Conservation (phyloP, 2,888 invertebrate genomes). For the Andrena trimmerana region DNA sequence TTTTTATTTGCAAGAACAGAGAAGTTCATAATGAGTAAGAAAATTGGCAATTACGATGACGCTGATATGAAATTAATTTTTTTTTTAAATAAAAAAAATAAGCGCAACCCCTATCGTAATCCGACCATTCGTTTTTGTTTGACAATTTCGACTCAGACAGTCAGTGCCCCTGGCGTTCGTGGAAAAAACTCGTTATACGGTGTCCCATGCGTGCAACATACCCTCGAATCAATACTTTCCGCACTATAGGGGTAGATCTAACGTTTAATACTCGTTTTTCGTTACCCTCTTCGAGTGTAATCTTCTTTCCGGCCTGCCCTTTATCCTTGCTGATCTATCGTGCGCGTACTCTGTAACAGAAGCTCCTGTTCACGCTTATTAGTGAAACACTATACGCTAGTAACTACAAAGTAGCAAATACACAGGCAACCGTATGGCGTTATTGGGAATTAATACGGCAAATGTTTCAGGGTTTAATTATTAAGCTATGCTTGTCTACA, state of each 20-base stretch:
- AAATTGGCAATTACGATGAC: too few relatives aligned
- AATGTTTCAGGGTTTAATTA: too few relatives aligned
- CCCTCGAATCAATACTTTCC: slow-evolving; percentile 75
- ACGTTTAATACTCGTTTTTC: slow-evolving; percentile 68
- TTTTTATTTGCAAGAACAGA: too few relatives aligned
- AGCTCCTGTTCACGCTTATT: not conserved
- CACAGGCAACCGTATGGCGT: too few relatives aligned
- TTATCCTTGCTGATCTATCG: slow-evolving; percentile 26
- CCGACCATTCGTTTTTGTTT: not conserved
- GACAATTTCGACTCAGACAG: not conserved
- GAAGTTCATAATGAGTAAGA: too few relatives aligned
- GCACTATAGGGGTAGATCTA: slow-evolving; percentile 54
- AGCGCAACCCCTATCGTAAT: not conserved
- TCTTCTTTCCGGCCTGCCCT: slow-evolving; percentile 30
- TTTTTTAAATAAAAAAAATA: too few relatives aligned
- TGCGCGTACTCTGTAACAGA: not conserved
- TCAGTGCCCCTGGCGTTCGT: slow-evolving; percentile 12
- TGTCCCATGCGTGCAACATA: slow-evolving; percentile 71
- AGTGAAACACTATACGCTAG: not conserved
- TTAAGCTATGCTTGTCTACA: too few relatives aligned
- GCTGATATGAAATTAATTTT: too few relatives aligned
- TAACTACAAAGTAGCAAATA: too few relatives aligned
- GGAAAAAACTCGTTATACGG: slow-evolving; percentile 69
- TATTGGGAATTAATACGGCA: too few relatives aligned
- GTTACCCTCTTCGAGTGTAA: slow-evolving; percentile 37